These are phyloP conservation scores for Pogonophryne albipinna DNA, from an alignment of 2,797 vertebrate genomes.

Conservation along the genomic window DNA sequence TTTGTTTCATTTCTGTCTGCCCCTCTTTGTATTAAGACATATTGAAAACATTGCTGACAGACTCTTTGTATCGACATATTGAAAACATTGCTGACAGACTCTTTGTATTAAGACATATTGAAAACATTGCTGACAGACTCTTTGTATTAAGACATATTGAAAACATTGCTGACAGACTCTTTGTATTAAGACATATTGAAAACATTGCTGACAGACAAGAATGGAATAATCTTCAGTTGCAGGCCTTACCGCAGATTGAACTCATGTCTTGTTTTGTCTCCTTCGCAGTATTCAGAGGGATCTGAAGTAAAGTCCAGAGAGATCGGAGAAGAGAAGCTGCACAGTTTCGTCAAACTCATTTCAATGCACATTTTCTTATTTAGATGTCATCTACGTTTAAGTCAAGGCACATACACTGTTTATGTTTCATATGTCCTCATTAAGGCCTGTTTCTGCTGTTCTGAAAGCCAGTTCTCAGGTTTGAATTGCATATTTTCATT, in stretches of 20 bases:
- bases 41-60: neutral
- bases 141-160: no score
- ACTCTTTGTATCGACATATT: no score
- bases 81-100: neutral
- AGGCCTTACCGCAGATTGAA: neutral
- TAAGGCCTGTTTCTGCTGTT: slow-evolving; percentile 16
- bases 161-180: no score
- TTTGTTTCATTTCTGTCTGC: no score
- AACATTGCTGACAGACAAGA: neutral
- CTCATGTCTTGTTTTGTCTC: slow-evolving; percentile 38
- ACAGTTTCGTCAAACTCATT: slow-evolving; percentile 47
- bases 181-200: no score
- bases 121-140: neutral
- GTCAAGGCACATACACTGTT: slow-evolving; percentile 49
- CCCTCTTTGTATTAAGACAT: no score
- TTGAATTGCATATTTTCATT: slow-evolving; percentile 44
- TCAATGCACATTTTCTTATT: slow-evolving; percentile 43
- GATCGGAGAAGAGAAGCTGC: slow-evolving; percentile 31
- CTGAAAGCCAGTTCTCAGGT: slow-evolving; percentile 31
- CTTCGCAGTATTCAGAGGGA: slow-evolving; percentile 77
- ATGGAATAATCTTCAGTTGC: neutral
- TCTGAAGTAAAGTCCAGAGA: slow-evolving; percentile 62
- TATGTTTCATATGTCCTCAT: slow-evolving; percentile 36
- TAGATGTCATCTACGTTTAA: slow-evolving; percentile 18
- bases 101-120: no score